Evolutionary conservation across 2,113 vertebrate species (phyloP).

Genomic region (Pleuronectes platessa): DNA sequence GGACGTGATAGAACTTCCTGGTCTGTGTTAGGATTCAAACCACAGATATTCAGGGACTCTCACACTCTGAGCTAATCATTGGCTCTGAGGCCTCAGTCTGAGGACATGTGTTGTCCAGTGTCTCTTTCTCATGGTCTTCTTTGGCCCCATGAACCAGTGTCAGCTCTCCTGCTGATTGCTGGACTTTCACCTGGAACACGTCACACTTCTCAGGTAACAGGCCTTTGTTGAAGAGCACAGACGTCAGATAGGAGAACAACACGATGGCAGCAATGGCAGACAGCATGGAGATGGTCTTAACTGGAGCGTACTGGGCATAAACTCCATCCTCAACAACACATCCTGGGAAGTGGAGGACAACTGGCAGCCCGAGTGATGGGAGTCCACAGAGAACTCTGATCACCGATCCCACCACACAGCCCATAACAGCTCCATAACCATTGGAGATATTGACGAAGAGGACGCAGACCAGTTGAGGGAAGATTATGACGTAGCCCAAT

Average conservation of each 20-base stretch:
- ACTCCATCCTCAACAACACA: not conserved
- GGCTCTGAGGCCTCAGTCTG: too few species aligned
- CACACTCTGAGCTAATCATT: too few species aligned
- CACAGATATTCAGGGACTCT: too few species aligned
- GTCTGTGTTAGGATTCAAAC: too few species aligned
- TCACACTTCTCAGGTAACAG: not conserved
- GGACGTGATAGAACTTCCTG: too few species aligned
- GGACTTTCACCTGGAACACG: not conserved
- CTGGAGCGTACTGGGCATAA: slow-evolving; percentile 3
- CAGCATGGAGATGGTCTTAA: not conserved
- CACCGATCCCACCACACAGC: not conserved
- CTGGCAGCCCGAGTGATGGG: not conserved
- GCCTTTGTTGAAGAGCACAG: not conserved
- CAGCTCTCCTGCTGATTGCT: not conserved
- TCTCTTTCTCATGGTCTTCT: not conserved
- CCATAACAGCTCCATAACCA: slow-evolving; percentile 6
- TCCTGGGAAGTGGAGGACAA: slow-evolving; percentile 9
- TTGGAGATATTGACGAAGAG: not conserved
- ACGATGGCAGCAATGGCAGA: too few species aligned
- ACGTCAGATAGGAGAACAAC: not conserved
- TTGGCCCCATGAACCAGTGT: not conserved
- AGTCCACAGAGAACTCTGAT: not conserved
- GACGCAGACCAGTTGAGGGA: slow-evolving; percentile 8
- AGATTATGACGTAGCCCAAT: not conserved
- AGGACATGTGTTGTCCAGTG: too few species aligned